phyloP scores from a whole-genome alignment of 2,888 invertebrate genomes.

The Drosophila merina region DNA sequence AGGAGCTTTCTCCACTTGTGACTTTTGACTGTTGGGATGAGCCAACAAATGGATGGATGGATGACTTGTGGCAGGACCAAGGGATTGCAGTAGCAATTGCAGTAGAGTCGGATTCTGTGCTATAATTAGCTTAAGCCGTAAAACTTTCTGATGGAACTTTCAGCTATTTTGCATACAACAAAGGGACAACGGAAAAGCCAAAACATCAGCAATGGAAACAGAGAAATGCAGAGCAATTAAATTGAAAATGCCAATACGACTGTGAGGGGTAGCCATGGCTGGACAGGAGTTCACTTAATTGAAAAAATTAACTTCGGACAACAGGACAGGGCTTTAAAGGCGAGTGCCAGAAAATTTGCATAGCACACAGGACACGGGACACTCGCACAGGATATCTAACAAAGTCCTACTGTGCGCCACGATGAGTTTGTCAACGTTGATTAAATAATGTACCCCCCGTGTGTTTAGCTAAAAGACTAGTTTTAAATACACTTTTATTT shows the following conservation, averaged over 20 bases:
- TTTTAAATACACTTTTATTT: background rate
- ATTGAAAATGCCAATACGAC: conserved; percentile 33
- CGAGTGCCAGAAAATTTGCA: conserved; percentile 63
- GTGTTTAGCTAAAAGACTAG: conserved; percentile 10
- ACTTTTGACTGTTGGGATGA: conserved; percentile 39
- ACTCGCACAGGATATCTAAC: conserved; percentile 18
- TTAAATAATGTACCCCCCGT: conserved; percentile 64
- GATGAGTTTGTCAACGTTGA: conserved; percentile 77
- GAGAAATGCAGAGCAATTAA: conserved; percentile 32
- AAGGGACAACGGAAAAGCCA: background rate
- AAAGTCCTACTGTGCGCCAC: conserved; percentile 24
- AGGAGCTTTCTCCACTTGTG: conserved; percentile 40
- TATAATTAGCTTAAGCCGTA: conserved; percentile 50
- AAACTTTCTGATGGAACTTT: conserved; percentile 39
- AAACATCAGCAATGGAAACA: background rate
- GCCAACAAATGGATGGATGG: background rate
- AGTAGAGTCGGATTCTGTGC: conserved; percentile 34
- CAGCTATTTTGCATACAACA: conserved; percentile 35
- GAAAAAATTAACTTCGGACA: conserved; percentile 63
- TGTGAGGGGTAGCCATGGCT: background rate
- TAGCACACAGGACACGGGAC: conserved; percentile 20
- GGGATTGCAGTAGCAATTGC: conserved; percentile 10
- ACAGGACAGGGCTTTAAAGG: conserved; percentile 60
- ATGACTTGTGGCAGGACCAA: conserved; percentile 1
- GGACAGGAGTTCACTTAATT: conserved; percentile 61